Conservation (phyloP, 92 coral and sea anemone genomes). For the Phymanthus crucifer region DNA sequence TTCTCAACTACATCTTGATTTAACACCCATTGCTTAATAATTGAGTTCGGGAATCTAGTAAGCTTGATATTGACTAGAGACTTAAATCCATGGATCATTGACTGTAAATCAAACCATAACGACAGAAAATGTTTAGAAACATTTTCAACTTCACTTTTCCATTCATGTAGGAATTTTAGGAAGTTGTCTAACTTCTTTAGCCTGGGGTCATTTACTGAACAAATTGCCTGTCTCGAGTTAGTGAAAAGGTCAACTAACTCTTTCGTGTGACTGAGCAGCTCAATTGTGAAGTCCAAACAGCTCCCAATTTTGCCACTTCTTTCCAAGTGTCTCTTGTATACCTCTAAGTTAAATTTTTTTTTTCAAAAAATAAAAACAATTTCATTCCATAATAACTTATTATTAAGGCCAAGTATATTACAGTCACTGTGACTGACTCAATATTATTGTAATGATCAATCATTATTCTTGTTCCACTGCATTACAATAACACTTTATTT, state of each 20-base stretch:
- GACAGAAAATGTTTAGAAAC: conserved; percentile 13
- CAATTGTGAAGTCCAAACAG: not conserved
- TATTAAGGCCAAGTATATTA: too few species aligned
- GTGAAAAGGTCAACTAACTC: conserved; percentile 10
- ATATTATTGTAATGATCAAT: too few species aligned
- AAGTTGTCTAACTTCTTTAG: conserved; percentile 21
- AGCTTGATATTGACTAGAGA: conserved; percentile 6
- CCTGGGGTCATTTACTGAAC: not conserved
- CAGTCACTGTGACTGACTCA: too few species aligned
- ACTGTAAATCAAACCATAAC: conserved; percentile 11
- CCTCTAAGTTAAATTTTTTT: too few species aligned
- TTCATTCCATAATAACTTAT: too few species aligned
- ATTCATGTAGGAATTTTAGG: not conserved
- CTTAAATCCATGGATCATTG: conserved; percentile 18
- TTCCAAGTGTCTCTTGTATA: too few species aligned
- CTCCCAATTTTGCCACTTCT: too few species aligned
- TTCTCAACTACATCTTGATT: conserved; percentile 25
- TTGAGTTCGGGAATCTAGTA: conserved; percentile 9
- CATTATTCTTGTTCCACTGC: too few species aligned
- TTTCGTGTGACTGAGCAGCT: conserved; percentile 12
- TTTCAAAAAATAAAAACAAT: too few species aligned
- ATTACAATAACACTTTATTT: too few species aligned
- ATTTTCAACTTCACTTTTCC: not conserved
- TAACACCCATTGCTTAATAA: conserved; percentile 14
- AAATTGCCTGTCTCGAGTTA: not conserved